Base-by-base conservation (phyloP, 2,888 invertebrate genomes). In the Patella ulyssiponensis region DNA sequence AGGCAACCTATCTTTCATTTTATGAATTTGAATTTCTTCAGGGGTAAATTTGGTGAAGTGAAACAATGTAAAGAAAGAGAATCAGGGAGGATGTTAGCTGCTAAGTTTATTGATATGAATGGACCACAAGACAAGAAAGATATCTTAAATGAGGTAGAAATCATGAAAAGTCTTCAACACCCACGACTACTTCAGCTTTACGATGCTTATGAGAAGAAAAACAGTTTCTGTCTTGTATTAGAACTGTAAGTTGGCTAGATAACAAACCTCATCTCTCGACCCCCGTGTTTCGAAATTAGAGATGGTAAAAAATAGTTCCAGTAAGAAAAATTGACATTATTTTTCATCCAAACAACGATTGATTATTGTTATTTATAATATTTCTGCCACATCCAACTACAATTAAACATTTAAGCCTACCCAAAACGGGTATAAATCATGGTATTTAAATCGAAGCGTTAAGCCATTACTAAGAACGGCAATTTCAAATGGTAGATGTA, bases 1-100 rank as follows among this genome's bases (percentile, higher is more conserved):
- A 2, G 58, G 2, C 58, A n/a, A n/a, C n/a, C 17, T 17, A 58
- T n/a, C 58, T 58, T 17, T 17, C 73, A 73, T 51, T 20, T 20
- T 14, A 17, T 23, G 11, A 71, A n/a, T 51, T 74, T 64, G 7
- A 20, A 70, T 72, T 69, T 73, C 76, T 78, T 78, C 93, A 98
- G 98, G 89, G 98, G 98, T 5, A 98, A 98, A 94, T 98, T 98
- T 92, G 98, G 98, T 80, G 97, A 97, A 58, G 98, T 99, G 69
- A 98, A 96, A 93, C 94, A 95, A 89, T 98, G 98, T 92, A 94
- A 94, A 75, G 98, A 98, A 92, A 96, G 96, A 92, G 93, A 93
- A 76, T 95, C 95, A 0, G 95, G 96, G 0, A 92, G 96, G 75
- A 94, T 95, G 86, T 93, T 98, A 86, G 98, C 98, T 0, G 98